Conservation (phyloP, 1,140 invertebrate species). For the Papilio aristodemus region DNA sequence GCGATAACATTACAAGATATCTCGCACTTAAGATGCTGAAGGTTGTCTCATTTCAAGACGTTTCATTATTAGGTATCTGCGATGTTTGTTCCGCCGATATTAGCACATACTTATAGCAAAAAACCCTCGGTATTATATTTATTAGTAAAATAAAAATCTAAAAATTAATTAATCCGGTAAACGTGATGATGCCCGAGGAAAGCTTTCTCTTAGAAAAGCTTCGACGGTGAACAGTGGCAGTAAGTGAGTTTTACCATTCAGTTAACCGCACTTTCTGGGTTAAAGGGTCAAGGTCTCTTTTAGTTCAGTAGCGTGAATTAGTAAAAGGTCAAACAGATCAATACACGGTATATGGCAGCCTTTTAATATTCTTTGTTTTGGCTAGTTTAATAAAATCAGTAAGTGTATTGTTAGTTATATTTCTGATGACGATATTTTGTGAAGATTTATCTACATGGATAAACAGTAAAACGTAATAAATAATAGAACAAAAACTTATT, state of each 20-base stretch:
- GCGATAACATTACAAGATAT: slow-evolving; percentile 9
- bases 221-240: not conserved
- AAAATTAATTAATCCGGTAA: not conserved
- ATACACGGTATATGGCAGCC: too few species aligned
- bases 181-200: not conserved
- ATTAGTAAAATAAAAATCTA: not conserved
- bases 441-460: too few species aligned
- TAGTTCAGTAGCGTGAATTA: not conserved
- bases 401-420: too few species aligned
- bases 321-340: not conserved
- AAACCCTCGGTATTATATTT: not conserved
- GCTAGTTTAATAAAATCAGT: too few species aligned
- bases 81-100: slow-evolving; percentile 7
- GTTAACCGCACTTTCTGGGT: too few species aligned
- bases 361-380: too few species aligned
- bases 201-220: not conserved
- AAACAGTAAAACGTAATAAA: too few species aligned
- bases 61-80: not conserved
- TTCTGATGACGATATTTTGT: too few species aligned
- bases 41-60: slow-evolving; percentile 8
- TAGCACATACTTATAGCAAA: not conserved
- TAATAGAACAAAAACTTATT: too few species aligned
- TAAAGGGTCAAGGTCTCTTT: not conserved
- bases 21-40: slow-evolving; percentile 11
- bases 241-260: not conserved